Conservation (phyloP, 2,797 vertebrate genomes). For the Muscicapa comitata region DNA sequence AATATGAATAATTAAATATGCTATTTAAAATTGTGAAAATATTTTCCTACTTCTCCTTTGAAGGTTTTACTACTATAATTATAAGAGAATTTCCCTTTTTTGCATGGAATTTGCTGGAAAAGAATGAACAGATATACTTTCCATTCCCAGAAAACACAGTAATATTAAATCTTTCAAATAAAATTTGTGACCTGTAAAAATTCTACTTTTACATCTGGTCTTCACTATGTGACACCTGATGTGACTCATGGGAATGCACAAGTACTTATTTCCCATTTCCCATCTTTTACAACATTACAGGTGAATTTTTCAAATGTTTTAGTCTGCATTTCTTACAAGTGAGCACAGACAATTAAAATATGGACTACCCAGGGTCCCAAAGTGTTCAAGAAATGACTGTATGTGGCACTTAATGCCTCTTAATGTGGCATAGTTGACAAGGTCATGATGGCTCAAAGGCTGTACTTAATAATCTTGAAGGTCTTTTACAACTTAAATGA, state of each 20-base stretch:
- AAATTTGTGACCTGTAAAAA: not conserved
- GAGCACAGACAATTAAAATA: not conserved
- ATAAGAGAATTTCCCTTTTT: not conserved
- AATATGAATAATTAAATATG: not conserved
- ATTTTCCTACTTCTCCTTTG: not conserved
- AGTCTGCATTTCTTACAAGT: not conserved
- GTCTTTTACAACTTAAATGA: not conserved
- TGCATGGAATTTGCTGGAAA: not conserved
- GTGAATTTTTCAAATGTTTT: not conserved
- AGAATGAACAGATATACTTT: not conserved
- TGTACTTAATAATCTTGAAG: not conserved
- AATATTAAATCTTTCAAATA: not conserved
- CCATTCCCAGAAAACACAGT: not conserved
- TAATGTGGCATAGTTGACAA: not conserved
- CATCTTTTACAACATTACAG: not conserved
- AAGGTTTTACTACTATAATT: not conserved
- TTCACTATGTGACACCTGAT: not conserved
- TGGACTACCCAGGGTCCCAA: not conserved
- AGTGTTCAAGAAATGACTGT: not conserved
- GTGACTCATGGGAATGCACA: not conserved
- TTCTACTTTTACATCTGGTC: not conserved
- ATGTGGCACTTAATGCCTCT: rapidly evolving
- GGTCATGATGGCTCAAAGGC: not conserved
- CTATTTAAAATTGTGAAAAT: not conserved
- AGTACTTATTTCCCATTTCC: not conserved